Percentiles rank a stretch among this genome's conserved stretches.
Evolutionary conservation across 1,140 invertebrate genomes (phyloP).

Genomic region (Diprion similis): DNA sequence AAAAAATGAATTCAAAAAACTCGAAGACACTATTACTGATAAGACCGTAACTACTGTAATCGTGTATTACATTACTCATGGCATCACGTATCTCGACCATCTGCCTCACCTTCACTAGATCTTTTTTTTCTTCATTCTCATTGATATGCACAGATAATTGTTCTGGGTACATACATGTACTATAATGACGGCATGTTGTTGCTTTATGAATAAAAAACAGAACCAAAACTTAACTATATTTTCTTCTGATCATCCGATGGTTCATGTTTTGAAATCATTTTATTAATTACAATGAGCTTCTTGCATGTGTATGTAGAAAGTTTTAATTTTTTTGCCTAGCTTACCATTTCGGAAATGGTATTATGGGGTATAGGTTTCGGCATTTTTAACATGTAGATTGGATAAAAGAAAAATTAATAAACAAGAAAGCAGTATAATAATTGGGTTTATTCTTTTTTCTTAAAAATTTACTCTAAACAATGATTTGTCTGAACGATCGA

Average conservation of each 20-base stretch:
- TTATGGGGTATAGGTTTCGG: too few relatives aligned
- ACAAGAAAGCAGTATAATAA: too few relatives aligned
- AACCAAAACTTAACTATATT: slow-evolving; percentile 9
- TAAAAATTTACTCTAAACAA: background rate
- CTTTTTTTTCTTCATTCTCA: slow-evolving; percentile 17
- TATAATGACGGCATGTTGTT: slow-evolving; percentile 33
- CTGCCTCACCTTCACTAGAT: background rate
- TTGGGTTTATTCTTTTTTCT: background rate
- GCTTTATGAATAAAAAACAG: slow-evolving; percentile 37
- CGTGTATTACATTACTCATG: background rate
- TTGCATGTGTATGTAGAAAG: too few relatives aligned
- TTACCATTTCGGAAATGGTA: too few relatives aligned
- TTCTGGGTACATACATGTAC: slow-evolving; percentile 20
- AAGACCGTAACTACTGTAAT: background rate
- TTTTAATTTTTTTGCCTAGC: too few relatives aligned
- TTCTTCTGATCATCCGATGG: background rate
- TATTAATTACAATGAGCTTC: too few relatives aligned
- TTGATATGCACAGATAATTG: slow-evolving; percentile 30
- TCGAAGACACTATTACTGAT: background rate
- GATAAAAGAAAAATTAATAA: too few relatives aligned
- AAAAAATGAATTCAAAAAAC: background rate
- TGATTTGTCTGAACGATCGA: background rate
- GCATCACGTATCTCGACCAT: background rate
- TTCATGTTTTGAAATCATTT: background rate
- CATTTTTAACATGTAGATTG: too few relatives aligned